These are phyloP conservation scores for Diadophis punctatus DNA, from an alignment of 2,113 vertebrate genomes.

Conservation along the genomic window DNA sequence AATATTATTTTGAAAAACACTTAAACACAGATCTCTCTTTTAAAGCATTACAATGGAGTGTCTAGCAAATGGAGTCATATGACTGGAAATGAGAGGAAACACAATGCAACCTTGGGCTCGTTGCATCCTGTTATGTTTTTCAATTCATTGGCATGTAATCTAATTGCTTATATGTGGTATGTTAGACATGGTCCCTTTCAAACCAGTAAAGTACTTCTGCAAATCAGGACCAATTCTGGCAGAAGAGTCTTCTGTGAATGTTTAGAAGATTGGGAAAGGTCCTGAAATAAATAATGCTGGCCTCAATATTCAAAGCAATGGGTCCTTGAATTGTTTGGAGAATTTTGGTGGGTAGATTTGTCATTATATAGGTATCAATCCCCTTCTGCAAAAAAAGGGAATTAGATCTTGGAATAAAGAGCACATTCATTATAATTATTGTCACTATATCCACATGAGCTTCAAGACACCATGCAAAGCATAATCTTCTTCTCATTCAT, in stretches of 20 bases:
- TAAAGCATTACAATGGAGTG: background rate
- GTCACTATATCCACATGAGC: background rate
- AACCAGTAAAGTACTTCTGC: background rate
- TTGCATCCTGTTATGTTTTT: background rate
- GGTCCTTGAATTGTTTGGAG: background rate
- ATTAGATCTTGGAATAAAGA: background rate
- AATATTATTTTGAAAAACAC: background rate
- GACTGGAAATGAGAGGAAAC: background rate
- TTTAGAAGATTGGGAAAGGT: background rate
- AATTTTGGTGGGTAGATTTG: background rate
- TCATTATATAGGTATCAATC: background rate
- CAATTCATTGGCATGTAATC: background rate
- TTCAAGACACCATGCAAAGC: background rate
- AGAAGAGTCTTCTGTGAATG: background rate
- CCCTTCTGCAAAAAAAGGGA: background rate
- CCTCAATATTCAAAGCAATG: background rate
- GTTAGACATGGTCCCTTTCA: background rate
- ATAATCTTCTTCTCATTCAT: background rate
- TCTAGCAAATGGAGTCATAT: background rate
- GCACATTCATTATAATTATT: background rate
- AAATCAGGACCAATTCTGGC: background rate
- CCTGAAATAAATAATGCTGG: background rate
- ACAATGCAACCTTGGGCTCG: background rate
- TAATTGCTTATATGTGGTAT: background rate
- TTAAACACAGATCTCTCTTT: background rate